Percentiles rank a stretch among this genome's conserved stretches.
Conservation (phyloP, 2,113 vertebrate species). For the Fregetta grallaria region DNA sequence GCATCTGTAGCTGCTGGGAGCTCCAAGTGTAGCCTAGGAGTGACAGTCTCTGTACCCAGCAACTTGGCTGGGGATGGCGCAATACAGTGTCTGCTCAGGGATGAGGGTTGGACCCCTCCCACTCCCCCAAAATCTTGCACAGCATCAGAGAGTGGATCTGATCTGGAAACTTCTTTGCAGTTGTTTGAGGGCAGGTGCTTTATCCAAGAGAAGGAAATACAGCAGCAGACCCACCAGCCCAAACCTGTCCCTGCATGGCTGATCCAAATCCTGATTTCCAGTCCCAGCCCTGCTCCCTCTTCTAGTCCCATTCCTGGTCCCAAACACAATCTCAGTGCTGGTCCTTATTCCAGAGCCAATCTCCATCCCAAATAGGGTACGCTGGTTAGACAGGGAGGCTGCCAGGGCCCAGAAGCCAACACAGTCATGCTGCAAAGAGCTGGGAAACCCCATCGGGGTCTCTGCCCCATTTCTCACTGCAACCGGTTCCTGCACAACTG, state of each 20-base stretch:
- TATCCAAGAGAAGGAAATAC: background rate
- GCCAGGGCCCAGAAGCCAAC: background rate
- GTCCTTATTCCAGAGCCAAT: background rate
- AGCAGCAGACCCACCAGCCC: background rate
- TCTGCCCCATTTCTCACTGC: background rate
- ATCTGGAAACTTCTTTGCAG: background rate
- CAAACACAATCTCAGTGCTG: background rate
- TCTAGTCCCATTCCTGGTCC: background rate
- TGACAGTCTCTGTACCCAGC: background rate
- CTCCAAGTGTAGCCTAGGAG: background rate
- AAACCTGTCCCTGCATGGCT: background rate
- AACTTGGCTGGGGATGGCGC: background rate
- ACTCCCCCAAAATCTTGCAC: background rate
- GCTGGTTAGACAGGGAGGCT: background rate
- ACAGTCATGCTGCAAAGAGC: background rate
- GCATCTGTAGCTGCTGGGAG: background rate
- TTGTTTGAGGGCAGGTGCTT: background rate
- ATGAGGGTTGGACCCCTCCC: background rate
- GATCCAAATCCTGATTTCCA: background rate
- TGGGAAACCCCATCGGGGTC: fast-evolving
- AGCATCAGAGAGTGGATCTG: background rate
- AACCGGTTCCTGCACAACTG: background rate
- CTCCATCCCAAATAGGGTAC: background rate
- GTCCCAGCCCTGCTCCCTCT: background rate
- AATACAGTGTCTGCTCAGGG: fast-evolving